These are phyloP conservation scores for Bombus confusus DNA, from an alignment of 1,140 invertebrate genomes.

Conservation along the genomic window DNA sequence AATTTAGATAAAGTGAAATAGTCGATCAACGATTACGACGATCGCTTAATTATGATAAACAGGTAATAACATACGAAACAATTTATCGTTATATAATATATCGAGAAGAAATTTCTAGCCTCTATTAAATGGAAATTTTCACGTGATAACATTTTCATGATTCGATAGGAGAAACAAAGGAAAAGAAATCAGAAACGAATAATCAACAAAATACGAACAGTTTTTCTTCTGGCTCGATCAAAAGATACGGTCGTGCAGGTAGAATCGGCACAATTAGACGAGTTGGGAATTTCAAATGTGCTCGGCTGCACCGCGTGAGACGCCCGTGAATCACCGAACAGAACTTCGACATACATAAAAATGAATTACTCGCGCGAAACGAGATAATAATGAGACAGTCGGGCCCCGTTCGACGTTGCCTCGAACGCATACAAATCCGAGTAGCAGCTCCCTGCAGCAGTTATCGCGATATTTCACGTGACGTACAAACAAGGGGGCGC, in stretches of 20 bases:
- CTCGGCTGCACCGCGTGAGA: slow-evolving; percentile 22
- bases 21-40: neutral
- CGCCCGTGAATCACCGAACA: slow-evolving; percentile 62
- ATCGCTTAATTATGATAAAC: slow-evolving; percentile 7
- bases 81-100: neutral
- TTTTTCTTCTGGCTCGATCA: neutral
- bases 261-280: slow-evolving; percentile 7
- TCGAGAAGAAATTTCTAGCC: neutral
- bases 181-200: neutral
- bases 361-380: slow-evolving; percentile 67
- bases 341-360: slow-evolving; percentile 65
- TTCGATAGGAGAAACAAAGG: neutral
- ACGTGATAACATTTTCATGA: neutral
- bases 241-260: neutral
- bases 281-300: slow-evolving; percentile 14
- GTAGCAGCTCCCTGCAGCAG: slow-evolving; percentile 13
- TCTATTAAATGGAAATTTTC: neutral
- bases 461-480: slow-evolving; percentile 67
- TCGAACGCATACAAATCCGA: slow-evolving; percentile 44
- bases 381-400: slow-evolving; percentile 71
- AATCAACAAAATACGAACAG: neutral
- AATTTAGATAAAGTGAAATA: slow-evolving; percentile 20
- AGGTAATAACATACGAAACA: neutral
- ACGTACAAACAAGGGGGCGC: slow-evolving; percentile 60
- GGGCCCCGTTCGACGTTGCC: slow-evolving; percentile 24